Evolutionary conservation across 2,797 vertebrate genomes (phyloP).

Genomic region (Gallinago stenura): DNA sequence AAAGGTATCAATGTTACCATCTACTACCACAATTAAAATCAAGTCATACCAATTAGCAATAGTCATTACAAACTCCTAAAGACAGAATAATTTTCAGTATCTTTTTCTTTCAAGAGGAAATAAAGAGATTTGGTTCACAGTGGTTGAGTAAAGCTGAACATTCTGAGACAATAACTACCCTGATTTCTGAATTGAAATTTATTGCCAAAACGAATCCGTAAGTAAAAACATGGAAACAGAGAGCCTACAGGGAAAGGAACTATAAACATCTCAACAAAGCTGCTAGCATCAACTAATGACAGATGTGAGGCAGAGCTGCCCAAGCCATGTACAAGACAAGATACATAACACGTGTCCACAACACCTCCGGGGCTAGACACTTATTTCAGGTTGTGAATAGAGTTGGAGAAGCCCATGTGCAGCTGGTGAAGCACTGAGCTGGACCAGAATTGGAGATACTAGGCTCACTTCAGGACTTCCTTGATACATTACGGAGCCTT

Average conservation of each 20-base stretch:
- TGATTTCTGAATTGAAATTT: not conserved
- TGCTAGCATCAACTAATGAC: not conserved
- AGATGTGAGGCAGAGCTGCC: not conserved
- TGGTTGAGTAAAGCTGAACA: not conserved
- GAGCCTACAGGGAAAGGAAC: not conserved
- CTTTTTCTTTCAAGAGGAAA: not conserved
- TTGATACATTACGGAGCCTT: not conserved
- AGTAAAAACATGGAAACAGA: not conserved
- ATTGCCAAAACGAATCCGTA: not conserved
- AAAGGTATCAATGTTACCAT: rapidly evolving
- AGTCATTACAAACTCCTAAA: not conserved
- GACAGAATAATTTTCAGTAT: not conserved
- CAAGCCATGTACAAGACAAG: not conserved
- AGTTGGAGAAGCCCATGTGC: not conserved
- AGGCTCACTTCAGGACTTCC: not conserved
- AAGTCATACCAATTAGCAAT: not conserved
- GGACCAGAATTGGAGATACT: not conserved
- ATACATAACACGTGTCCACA: rapidly evolving
- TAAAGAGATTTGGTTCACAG: not conserved
- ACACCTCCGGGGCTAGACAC: not conserved
- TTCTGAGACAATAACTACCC: not conserved
- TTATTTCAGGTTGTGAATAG: not conserved
- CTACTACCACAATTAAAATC: not conserved
- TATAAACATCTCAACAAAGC: not conserved
- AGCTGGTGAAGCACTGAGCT: not conserved